phyloP scores from a whole-genome alignment of 2,888 invertebrate species.

The Tridacna gigas region DNA sequence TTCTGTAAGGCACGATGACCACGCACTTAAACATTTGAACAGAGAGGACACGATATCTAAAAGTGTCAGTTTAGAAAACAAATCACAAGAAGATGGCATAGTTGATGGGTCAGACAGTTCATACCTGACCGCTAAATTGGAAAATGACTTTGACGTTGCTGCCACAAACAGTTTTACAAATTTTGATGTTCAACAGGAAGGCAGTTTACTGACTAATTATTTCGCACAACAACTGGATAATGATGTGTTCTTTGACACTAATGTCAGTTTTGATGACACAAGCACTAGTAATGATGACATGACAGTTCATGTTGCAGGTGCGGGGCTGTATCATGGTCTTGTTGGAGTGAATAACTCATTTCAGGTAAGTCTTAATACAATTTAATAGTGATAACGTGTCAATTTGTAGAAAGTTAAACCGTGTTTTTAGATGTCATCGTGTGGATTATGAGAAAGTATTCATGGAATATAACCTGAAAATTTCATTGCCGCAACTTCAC shows the following conservation, averaged over 20 bases:
- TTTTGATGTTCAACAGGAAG: neutral
- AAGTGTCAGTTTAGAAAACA: neutral
- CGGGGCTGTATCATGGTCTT: slow-evolving; percentile 78
- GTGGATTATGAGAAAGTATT: no score
- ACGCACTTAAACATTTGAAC: neutral
- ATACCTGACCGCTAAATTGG: neutral
- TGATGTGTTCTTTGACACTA: neutral
- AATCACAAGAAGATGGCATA: neutral
- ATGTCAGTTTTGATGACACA: neutral
- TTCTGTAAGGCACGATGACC: neutral
- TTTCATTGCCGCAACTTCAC: no score
- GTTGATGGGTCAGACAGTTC: neutral
- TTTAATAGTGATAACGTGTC: neutral
- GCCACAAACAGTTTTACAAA: neutral
- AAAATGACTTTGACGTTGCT: neutral
- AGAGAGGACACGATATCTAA: neutral
- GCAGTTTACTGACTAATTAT: neutral
- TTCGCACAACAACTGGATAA: neutral
- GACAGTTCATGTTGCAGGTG: slow-evolving; percentile 69
- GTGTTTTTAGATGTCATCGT: no score
- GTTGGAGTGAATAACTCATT: slow-evolving; percentile 81
- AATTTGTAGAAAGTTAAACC: no score
- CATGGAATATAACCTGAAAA: no score
- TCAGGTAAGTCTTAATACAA: slow-evolving; percentile 71
- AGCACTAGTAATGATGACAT: neutral